Base-by-base conservation (phyloP, 2,113 vertebrate species). In the Pelecanoides urinatrix region DNA sequence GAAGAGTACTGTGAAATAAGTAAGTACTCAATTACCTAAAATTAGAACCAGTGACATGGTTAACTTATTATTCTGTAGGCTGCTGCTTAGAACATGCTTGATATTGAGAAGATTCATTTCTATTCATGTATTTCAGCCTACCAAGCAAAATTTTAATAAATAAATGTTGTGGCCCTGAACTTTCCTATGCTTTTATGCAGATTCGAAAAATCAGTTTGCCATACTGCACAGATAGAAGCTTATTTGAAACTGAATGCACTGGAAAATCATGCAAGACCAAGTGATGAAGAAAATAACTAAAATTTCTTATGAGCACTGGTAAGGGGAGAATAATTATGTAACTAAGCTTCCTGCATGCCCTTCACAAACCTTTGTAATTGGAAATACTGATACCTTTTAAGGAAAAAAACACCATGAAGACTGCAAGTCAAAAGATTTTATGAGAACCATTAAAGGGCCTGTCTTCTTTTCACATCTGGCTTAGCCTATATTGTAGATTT, bases 331-430 rank as follows among this genome's bases (percentile, higher is more conserved):
- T 66, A 97, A 92, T 96, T 95, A 93, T 38, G n/a, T 72, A 96
- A 96, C 65, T 82, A 91, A 63, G 67, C 59, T 66, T 83, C 40
- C 45, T 75, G 32, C 34, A 36, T 55, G 40, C 25, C 72, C 63
- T 93, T 77, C 67, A 90, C 56, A 92, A 96, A 95, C 29, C 47
- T 93, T 93, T 95, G 91, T 82, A 87, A 92, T 84, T 96, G 71
- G 91, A 96, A 97, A 93, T 92, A 89, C 50, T 92, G 75, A 90
- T 95, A 94, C 40, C 77, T 96, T 97, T 97, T 93, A 97, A 96
- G 96, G 93, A 86, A 58, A 74, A 83, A 74, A 29, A 0, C 65
- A 59, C 29, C 34, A 25, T 38, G 32, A 47, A 47, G 70, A 59
- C 63, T 92, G 76, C 30, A 96, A 96, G 66, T 94, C 7, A 11